Evolutionary conservation across 2,113 vertebrate species (phyloP).

Genomic region (Oncorhynchus kisutch): DNA sequence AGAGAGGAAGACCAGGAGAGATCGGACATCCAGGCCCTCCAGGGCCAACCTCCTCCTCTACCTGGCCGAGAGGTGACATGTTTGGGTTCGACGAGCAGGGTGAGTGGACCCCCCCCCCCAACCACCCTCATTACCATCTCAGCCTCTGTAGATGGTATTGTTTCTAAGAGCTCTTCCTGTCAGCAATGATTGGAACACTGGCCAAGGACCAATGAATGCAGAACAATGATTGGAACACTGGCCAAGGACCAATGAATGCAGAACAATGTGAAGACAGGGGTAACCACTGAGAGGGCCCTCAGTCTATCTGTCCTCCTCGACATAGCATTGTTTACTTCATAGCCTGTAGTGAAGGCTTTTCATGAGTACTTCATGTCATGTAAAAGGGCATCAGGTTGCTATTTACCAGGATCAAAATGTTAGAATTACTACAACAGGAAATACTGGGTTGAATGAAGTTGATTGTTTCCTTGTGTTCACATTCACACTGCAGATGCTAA

Average conservation of each 20-base stretch:
- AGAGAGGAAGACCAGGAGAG: constrained; percentile 81
- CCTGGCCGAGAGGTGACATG: constrained; percentile 76
- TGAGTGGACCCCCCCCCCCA: constrained; percentile 53
- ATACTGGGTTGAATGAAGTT: constrained; percentile 39
- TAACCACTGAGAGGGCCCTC: too few relatives aligned
- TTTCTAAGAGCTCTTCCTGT: constrained; percentile 19
- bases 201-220: constrained; percentile 10
- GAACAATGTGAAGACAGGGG: too few relatives aligned
- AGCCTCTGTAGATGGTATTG: constrained; percentile 1
- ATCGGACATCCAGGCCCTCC: constrained; percentile 77
- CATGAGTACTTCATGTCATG: too few relatives aligned
- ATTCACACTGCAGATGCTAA: background rate
- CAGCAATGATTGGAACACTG: constrained; percentile 27
- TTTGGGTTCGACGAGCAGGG: constrained; percentile 81
- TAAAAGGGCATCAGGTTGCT: too few relatives aligned
- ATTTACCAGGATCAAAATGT: too few relatives aligned
- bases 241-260: constrained; percentile 10
- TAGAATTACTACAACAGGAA: background rate
- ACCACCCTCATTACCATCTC: constrained; percentile 7
- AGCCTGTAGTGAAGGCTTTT: too few relatives aligned
- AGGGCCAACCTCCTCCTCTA: constrained; percentile 36
- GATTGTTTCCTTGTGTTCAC: constrained; percentile 44
- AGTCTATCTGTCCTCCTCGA: too few relatives aligned
- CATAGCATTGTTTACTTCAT: constrained; percentile 1
- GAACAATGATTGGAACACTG: constrained; percentile 21